A percentile compares a stretch with the other conserved stretches of the same genome.
phyloP scores from a whole-genome alignment of 2,797 vertebrate species.

The Odontamblyopus lacepedii region DNA sequence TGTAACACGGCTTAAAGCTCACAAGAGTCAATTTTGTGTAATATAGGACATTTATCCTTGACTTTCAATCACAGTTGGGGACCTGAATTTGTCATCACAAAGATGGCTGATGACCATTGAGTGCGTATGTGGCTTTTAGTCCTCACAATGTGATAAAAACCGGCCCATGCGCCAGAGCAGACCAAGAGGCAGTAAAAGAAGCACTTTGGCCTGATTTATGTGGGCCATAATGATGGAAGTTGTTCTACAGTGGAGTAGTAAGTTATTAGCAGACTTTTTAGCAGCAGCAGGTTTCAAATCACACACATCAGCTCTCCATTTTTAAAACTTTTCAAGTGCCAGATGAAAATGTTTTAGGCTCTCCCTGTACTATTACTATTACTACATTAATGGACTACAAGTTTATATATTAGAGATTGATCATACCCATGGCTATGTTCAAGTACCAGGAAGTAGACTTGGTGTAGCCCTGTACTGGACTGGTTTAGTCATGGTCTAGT shows the following conservation, averaged over 20 bases:
- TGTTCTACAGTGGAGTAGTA: constrained; percentile 34
- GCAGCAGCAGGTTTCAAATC: constrained; percentile 3
- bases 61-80: no score
- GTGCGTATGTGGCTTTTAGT: no score
- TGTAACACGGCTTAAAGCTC: no score
- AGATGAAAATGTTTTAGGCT: neutral
- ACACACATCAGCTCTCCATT: neutral
- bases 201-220: constrained; percentile 32
- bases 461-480: neutral
- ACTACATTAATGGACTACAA: neutral
- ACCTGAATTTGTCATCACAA: no score
- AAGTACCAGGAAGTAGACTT: neutral
- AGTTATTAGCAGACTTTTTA: constrained; percentile 22
- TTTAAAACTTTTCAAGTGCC: neutral
- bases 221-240: constrained; percentile 29
- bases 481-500: neutral
- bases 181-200: constrained; percentile 45
- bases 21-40: no score
- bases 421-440: neutral
- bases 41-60: no score
- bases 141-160: no score
- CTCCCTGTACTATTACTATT: neutral
- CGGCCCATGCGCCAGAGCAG: neutral
- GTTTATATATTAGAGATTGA: neutral
- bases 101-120: no score